Evolutionary conservation across 2,888 invertebrate species (phyloP).

Genomic region (Spodoptera exigua): DNA sequence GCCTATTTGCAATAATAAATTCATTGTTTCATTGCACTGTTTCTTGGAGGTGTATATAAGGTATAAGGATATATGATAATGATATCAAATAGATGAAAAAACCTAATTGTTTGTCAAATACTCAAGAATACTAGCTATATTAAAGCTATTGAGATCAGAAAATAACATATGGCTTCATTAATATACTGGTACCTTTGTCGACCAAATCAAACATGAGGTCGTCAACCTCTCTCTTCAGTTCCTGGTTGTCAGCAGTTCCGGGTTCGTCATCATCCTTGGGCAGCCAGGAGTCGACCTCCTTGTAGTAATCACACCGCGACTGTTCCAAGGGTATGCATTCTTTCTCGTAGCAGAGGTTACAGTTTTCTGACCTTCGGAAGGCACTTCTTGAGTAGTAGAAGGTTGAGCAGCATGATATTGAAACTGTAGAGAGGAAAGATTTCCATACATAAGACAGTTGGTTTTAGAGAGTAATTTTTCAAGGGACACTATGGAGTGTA

Average conservation of each 20-base stretch:
- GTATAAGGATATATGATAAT: too few relatives aligned
- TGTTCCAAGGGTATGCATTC: slow-evolving; percentile 65
- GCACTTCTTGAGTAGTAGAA: slow-evolving; percentile 30
- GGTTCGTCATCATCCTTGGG: slow-evolving; percentile 32
- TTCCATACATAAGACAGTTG: too few relatives aligned
- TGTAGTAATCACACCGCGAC: slow-evolving; percentile 69
- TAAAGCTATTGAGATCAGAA: too few relatives aligned
- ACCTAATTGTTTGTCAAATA: too few relatives aligned
- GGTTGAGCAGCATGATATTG: slow-evolving; percentile 15
- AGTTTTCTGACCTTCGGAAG: slow-evolving; percentile 53
- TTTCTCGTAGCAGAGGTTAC: slow-evolving; percentile 67
- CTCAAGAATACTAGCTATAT: too few relatives aligned
- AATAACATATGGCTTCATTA: too few relatives aligned
- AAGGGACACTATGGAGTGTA: too few relatives aligned
- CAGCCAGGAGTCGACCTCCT: slow-evolving; percentile 55
- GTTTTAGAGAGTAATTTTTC: too few relatives aligned
- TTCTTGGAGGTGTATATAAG: too few relatives aligned
- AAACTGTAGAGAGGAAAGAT: slow-evolving; percentile 9
- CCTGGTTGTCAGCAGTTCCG: slow-evolving; percentile 9
- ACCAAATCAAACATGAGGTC: slow-evolving; percentile 62
- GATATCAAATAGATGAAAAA: too few relatives aligned
- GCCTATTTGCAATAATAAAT: too few relatives aligned
- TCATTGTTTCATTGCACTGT: too few relatives aligned
- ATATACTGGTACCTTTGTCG: slow-evolving; percentile 69
- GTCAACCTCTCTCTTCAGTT: slow-evolving; percentile 59